A percentile compares a stretch with the other conserved stretches of the same genome.
Conservation (phyloP, 2,888 invertebrate species). For the Galeopsomyia nigrocyanea region DNA sequence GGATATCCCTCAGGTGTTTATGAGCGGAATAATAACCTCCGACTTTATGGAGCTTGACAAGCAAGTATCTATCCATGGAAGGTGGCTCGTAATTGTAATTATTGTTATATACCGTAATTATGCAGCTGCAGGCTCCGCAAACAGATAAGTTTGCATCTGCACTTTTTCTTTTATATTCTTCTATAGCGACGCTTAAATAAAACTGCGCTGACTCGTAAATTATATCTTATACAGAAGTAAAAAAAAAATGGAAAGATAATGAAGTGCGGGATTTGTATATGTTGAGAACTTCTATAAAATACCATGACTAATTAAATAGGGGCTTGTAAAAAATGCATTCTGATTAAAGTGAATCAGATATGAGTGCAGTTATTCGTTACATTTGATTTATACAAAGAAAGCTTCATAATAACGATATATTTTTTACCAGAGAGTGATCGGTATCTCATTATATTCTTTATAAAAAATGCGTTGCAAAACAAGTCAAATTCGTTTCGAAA, state of each 20-base stretch:
- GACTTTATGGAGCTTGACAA: conserved; percentile 61
- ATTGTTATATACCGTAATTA: conserved; percentile 57
- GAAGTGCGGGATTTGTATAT: conserved; percentile 2
- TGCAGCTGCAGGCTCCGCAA: conserved; percentile 46
- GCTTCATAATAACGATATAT: too few relatives aligned
- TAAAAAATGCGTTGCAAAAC: too few relatives aligned
- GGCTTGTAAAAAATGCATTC: neutral
- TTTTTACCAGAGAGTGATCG: too few relatives aligned
- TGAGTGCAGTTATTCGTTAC: too few relatives aligned
- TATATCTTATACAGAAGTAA: conserved; percentile 33
- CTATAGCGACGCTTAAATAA: conserved; percentile 37
- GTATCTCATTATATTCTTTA: too few relatives aligned
- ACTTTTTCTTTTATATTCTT: conserved; percentile 16
- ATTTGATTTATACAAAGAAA: too few relatives aligned
- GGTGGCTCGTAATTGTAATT: conserved; percentile 57
- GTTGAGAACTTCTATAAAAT: neutral
- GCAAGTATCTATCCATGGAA: conserved; percentile 56
- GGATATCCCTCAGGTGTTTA: conserved; percentile 56
- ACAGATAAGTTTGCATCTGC: conserved; percentile 36
- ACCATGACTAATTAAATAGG: conserved; percentile 6
- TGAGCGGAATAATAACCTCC: conserved; percentile 58
- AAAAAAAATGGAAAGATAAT: conserved; percentile 14
- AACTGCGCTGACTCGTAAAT: conserved; percentile 40
- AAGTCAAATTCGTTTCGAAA: too few relatives aligned
- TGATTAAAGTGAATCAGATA: too few relatives aligned